Base-by-base conservation (phyloP, 2,797 vertebrate genomes). In the Cyprinodon diabolis region DNA sequence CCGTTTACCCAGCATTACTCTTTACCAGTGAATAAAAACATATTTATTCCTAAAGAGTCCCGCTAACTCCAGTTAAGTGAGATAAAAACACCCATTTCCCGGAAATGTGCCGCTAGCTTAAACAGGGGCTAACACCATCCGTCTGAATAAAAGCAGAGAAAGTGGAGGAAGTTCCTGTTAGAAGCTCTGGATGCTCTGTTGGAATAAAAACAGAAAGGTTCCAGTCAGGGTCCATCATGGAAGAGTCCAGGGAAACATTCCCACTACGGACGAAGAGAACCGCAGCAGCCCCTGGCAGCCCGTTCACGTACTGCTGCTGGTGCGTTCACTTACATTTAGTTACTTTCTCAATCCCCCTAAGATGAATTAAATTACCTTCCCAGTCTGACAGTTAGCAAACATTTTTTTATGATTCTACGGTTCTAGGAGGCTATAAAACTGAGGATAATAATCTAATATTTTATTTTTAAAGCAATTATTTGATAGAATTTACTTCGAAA, bases 301-400 rank as follows among this genome's bases (percentile, higher is more conserved):
- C 40, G 6, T 23, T 8, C 6, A 19, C 13, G 47, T 48, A 13
- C 23, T n/a, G 6, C 25, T 6, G 21, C 4, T 48, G 74, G 0
- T 80, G 74, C 84, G 4, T 89, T 87, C 17, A 79, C 0, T 15
- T 43, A 68, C 71, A 23, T 14, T 15, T 1, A 1, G 74, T 68
- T 11, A 15, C 4, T 47, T 55, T 57, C 23, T 1, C 15, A 9
- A 57, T 40, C 19, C 8, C 54, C 7, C 9, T 7, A 6, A 9
- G 15, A 30, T 37, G 1, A 1, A 0, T 6, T 45, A 4, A 0
- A n/a, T 5, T 6, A 6, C 25, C 1, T 19, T 66, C 40, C 19
- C 8, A 65, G 19, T 4, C 23, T 19, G 19, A 43, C 1, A 47
- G 9, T 48, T 7, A 0, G 25, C 0, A 54, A 62, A 21, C 7